Evolutionary conservation across 2,797 vertebrate genomes (phyloP), one percentile per base, ranked within the genome.

Genomic region (Nannoperca australis): DNA sequence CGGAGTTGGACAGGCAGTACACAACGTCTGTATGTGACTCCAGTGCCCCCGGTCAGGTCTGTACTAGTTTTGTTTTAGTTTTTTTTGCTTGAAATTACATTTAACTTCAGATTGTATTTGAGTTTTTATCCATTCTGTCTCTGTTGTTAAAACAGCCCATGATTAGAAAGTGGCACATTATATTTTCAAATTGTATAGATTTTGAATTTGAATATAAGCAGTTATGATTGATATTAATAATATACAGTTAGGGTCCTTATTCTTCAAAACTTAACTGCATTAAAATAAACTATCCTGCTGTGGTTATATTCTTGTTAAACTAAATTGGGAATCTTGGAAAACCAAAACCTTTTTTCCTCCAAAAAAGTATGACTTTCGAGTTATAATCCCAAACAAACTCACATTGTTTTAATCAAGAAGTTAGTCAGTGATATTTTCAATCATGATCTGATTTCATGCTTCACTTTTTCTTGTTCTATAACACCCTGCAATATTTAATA

Each of bases 21-120:
- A 89, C 94, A 62, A 96, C 96, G 3, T 96, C 96, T 18, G 94
- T 98, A 55, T 98, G 97, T 79, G 97, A 97, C 88, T 97, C 96
- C 66, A 95, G 94, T 47, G 76, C 91, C 62, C 93, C 96, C 0
- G 96, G 97, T 82, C 97, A 97, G 95, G 97, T 97, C 85, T 65
- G 94, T 73, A 58, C 75, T 71, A 15, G 34, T 44, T 76, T 38
- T 38, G 36, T 7, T 34, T 5, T 34, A 2, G 36, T 6, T 10
- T 38, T 38, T 78, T 53, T 45, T 34, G 14, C 10, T 24, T 36
- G 13, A 70, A 70, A 51, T 60, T 51, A 45, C 50, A 54, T 70
- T 75, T 34, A 53, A 73, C 40, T 58, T 54, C 51, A 55, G 4
- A 17, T 11, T 58, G 1, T 65, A 4, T 38, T 78, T n/a, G 62